Percentiles rank a stretch among this genome's conserved stretches.
Evolutionary conservation across 2,113 vertebrate genomes (phyloP).

Genomic region (Circaetus cinerascens): DNA sequence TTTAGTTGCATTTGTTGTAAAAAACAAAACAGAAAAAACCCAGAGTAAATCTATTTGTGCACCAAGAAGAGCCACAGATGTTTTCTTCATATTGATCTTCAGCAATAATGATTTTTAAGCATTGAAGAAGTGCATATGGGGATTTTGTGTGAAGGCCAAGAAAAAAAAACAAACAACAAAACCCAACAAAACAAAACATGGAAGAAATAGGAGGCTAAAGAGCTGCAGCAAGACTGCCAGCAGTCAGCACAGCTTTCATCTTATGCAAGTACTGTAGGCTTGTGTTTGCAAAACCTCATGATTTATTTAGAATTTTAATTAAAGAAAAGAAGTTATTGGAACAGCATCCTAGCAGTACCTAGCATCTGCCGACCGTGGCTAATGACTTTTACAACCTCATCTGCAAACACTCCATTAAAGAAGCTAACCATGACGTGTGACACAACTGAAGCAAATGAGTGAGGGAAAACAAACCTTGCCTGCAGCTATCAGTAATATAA

Average conservation of each 20-base stretch:
- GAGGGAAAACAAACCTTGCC: background rate
- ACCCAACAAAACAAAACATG: background rate
- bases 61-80: conserved; percentile 13
- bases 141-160: conserved; percentile 15
- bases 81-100: conserved; percentile 51
- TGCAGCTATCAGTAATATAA: background rate
- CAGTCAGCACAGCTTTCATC: conserved; percentile 12
- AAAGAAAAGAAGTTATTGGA: conserved; percentile 55
- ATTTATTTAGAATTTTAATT: conserved; percentile 70
- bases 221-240: background rate
- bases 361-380: background rate
- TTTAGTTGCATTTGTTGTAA: background rate
- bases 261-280: background rate
- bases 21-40: background rate
- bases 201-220: background rate
- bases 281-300: conserved; percentile 39
- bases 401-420: conserved; percentile 48
- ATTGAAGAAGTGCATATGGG: conserved; percentile 14
- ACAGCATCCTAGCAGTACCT: conserved; percentile 4
- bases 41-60: background rate
- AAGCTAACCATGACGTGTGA: background rate
- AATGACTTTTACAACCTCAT: conserved; percentile 59
- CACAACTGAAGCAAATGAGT: background rate
- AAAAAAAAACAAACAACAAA: background rate
- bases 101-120: conserved; percentile 53